These are phyloP conservation scores for Osmoderma eremita DNA, from an alignment of 2,888 invertebrate species.

Conservation along the genomic window DNA sequence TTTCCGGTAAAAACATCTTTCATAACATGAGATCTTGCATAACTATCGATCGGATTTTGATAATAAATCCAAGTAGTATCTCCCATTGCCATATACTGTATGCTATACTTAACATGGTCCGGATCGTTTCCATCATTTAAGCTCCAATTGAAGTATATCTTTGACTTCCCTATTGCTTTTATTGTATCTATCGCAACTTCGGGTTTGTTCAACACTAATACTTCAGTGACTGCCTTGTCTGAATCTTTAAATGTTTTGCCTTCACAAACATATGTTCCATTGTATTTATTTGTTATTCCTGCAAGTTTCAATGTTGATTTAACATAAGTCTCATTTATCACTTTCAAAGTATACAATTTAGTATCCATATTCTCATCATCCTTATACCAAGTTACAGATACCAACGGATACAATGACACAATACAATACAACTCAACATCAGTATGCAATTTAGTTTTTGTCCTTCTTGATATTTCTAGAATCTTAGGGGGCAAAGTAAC, in stretches of 20 bases:
- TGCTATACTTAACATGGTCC: constrained; percentile 68
- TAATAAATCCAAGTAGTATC: constrained; percentile 69
- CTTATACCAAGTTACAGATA: constrained; percentile 69
- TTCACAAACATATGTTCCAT: constrained; percentile 75
- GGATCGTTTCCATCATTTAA: constrained; percentile 79
- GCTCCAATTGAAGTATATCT: constrained; percentile 86
- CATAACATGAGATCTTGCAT: constrained; percentile 76
- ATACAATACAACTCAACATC: constrained; percentile 67
- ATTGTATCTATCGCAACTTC: constrained; percentile 76
- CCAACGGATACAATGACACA: constrained; percentile 70
- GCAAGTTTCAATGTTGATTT: constrained; percentile 69
- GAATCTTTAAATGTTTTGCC: constrained; percentile 57
- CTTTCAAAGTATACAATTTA: constrained; percentile 48
- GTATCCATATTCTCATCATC: constrained; percentile 64
- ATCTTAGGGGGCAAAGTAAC: constrained; percentile 66
- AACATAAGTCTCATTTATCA: constrained; percentile 69
- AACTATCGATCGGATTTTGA: constrained; percentile 69
- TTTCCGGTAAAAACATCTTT: constrained; percentile 70
- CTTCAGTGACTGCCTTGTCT: constrained; percentile 55
- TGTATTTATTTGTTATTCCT: constrained; percentile 74
- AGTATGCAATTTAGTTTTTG: constrained; percentile 67
- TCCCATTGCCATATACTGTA: constrained; percentile 67
- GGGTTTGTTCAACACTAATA: constrained; percentile 74
- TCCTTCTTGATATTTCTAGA: constrained; percentile 61
- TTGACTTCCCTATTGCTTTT: constrained; percentile 78